A percentile compares a stretch with the other conserved stretches of the same genome.
phyloP scores from a whole-genome alignment of 2,113 vertebrate genomes.

The Crypturellus undulatus region DNA sequence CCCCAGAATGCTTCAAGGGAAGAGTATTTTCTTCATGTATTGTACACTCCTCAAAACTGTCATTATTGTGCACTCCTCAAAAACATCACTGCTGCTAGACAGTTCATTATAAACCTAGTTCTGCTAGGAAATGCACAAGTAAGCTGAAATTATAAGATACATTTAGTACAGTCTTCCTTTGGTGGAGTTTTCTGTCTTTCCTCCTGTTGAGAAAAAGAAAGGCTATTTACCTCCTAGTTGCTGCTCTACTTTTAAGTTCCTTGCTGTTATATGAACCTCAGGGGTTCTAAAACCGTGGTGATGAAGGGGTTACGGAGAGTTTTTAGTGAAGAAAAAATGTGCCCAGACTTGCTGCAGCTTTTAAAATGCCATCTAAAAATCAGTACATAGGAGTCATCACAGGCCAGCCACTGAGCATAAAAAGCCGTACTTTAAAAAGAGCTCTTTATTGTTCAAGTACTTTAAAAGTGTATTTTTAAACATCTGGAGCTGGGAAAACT shows the following conservation, averaged over 20 bases:
- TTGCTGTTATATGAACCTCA: neutral
- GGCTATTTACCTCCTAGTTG: neutral
- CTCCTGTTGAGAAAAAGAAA: neutral
- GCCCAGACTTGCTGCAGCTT: neutral
- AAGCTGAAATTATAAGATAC: neutral
- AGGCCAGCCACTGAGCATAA: neutral
- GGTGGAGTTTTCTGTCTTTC: neutral
- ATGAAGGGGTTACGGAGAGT: conserved; percentile 28
- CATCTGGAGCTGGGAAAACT: conserved; percentile 16
- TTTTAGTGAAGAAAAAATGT: conserved; percentile 19
- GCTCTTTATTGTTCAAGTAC: conserved; percentile 35
- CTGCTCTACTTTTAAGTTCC: neutral
- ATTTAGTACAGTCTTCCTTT: neutral
- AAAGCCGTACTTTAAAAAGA: conserved; percentile 22
- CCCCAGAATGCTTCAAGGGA: neutral
- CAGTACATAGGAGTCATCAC: neutral
- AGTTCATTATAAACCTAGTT: neutral
- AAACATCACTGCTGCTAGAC: neutral
- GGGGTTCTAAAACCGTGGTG: neutral
- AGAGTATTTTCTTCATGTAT: neutral
- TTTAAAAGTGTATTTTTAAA: conserved; percentile 53
- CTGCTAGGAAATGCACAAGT: neutral
- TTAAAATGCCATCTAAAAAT: conserved; percentile 52
- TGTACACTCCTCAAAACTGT: neutral
- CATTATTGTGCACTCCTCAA: neutral